Percentiles rank a stretch among this genome's conserved stretches.
Evolutionary conservation across 2,888 invertebrate genomes (phyloP).

Genomic region (Drosophila affinis): DNA sequence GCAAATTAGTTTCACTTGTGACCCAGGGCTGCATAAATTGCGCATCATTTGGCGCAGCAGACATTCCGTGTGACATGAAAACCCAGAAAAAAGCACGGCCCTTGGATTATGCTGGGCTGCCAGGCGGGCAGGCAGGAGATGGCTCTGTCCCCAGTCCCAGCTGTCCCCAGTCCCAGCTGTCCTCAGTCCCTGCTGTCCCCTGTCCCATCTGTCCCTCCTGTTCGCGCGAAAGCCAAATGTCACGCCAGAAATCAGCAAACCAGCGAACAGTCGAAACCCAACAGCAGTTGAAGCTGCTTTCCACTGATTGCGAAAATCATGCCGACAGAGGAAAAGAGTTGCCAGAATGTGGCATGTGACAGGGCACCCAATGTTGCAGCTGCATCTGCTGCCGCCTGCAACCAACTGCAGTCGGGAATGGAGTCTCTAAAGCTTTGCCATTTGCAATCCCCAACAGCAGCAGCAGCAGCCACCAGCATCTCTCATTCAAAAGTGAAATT

Average conservation of each 20-base stretch:
- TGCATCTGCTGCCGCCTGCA: constrained; percentile 48
- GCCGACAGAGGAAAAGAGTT: constrained; percentile 54
- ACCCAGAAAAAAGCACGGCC: constrained; percentile 60
- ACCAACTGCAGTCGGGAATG: constrained; percentile 28
- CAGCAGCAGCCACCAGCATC: constrained; percentile 6
- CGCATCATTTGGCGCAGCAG: constrained; percentile 42
- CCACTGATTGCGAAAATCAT: constrained; percentile 72
- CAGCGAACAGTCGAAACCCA: constrained; percentile 26
- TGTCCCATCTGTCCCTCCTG: neutral
- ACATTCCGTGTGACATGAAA: constrained; percentile 65
- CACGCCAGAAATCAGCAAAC: constrained; percentile 47
- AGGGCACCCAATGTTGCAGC: constrained; percentile 29
- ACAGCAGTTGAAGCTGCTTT: constrained; percentile 58
- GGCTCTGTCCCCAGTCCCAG: constrained; percentile 3
- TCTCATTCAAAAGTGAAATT: constrained; percentile 40
- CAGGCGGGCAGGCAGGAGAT: constrained; percentile 17
- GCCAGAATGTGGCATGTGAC: constrained; percentile 51
- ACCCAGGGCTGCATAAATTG: constrained; percentile 33
- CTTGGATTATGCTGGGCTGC: constrained; percentile 39
- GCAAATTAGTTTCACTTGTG: constrained; percentile 73
- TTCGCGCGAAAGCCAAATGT: constrained; percentile 61
- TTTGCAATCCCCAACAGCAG: constrained; percentile 37
- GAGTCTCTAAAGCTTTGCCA: constrained; percentile 24
- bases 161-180: neutral
- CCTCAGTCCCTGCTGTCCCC: no score